Percentiles rank a stretch among this genome's conserved stretches.
Evolutionary conservation across 1,140 invertebrate species (phyloP).

Genomic region (Triops cancriformis): DNA sequence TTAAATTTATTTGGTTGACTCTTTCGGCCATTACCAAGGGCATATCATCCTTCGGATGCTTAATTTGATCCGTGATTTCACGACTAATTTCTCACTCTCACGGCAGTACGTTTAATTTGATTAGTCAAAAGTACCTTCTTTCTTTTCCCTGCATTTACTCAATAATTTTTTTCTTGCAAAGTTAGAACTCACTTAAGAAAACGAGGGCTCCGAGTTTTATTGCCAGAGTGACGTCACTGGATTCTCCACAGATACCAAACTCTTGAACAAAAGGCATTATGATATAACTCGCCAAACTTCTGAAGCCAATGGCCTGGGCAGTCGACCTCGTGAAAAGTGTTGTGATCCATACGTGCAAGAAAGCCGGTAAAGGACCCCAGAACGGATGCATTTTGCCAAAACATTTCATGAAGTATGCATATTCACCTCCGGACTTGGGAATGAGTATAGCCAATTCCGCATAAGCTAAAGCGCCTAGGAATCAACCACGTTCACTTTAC

Average conservation of each 20-base stretch:
- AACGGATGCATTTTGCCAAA: conserved; percentile 32
- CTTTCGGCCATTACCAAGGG: no score
- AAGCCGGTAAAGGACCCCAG: conserved; percentile 35
- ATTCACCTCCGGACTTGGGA: conserved; percentile 40
- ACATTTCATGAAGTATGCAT: conserved; percentile 35
- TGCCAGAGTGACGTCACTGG: background rate
- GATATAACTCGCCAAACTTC: conserved; percentile 58
- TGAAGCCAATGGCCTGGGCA: conserved; percentile 30
- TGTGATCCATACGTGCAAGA: conserved; percentile 37
- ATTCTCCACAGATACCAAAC: conserved; percentile 5
- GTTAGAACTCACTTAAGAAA: conserved; percentile 16
- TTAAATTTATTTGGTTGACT: no score
- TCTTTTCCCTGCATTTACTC: no score
- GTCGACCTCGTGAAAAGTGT: conserved; percentile 39
- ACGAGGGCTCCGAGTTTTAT: background rate
- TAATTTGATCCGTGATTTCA: no score
- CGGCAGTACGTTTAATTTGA: no score
- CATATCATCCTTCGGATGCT: no score
- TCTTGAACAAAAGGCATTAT: conserved; percentile 77
- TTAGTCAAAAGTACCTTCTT: no score
- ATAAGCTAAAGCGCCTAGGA: conserved; percentile 42
- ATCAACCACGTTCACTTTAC: background rate
- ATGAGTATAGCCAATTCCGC: conserved; percentile 46
- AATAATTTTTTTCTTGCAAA: no score
- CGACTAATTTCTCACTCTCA: no score